Conservation (phyloP, 2,113 vertebrate genomes). For the Psammodynastes pulverulentus region DNA sequence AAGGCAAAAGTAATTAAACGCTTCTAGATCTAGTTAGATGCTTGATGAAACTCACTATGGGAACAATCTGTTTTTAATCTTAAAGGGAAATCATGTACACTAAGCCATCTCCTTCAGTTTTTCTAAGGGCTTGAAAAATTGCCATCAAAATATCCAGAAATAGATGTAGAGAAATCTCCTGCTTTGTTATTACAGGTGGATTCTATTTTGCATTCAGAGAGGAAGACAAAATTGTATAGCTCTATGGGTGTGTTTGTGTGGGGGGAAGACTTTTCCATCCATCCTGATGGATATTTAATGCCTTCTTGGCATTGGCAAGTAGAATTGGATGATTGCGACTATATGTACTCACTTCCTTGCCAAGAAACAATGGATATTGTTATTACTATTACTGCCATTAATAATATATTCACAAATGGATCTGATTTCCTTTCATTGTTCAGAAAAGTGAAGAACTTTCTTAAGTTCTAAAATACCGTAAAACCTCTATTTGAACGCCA, state of each 20-base stretch:
- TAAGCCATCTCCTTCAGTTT: slow-evolving; percentile 24
- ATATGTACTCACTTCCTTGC: background rate
- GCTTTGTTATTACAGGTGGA: slow-evolving; percentile 62
- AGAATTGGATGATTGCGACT: slow-evolving; percentile 11
- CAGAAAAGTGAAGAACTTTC: slow-evolving; percentile 28
- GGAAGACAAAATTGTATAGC: slow-evolving; percentile 53
- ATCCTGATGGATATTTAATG: slow-evolving; percentile 13
- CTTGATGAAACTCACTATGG: slow-evolving; percentile 15
- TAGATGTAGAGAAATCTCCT: slow-evolving; percentile 20
- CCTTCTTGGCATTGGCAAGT: slow-evolving; percentile 34
- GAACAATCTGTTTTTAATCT: slow-evolving; percentile 45
- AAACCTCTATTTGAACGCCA: too few species aligned
- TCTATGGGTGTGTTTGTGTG: slow-evolving; percentile 45
- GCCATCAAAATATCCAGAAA: slow-evolving; percentile 26
- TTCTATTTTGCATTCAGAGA: background rate
- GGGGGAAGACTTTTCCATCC: slow-evolving; percentile 25
- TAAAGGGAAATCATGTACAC: slow-evolving; percentile 28
- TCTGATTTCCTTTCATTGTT: slow-evolving; percentile 23
- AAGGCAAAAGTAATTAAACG: slow-evolving; percentile 1
- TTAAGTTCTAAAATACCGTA: slow-evolving; percentile 30
- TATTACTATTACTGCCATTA: slow-evolving; percentile 35
- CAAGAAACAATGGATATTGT: slow-evolving; percentile 27
- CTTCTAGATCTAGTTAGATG: background rate
- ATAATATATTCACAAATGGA: background rate
- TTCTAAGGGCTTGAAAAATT: slow-evolving; percentile 5